Percentiles rank a stretch among this genome's conserved stretches.
Conservation (phyloP, 2,113 vertebrate species). For the Malurus cyaneus region DNA sequence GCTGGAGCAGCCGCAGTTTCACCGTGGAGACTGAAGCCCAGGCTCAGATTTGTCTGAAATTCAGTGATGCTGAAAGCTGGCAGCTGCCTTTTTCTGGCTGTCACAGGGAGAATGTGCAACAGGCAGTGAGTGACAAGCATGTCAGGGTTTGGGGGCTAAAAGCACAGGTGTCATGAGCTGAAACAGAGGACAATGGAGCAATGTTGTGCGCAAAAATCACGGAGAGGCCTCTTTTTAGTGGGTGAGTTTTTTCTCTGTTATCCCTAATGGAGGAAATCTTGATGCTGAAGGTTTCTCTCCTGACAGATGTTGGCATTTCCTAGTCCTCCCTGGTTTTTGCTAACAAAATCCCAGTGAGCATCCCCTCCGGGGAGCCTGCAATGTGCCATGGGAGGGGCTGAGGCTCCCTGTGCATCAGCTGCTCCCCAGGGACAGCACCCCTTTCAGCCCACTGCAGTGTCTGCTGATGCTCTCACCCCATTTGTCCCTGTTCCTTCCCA, state of each 20-base stretch:
- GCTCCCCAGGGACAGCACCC: background rate
- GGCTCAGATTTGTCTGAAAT: background rate
- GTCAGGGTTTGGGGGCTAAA: background rate
- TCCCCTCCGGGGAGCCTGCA: background rate
- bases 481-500: background rate
- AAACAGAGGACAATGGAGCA: background rate
- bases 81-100: background rate
- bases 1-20: background rate
- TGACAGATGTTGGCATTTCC: background rate
- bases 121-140: background rate
- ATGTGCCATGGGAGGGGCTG: fast-evolving
- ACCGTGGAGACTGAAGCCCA: background rate
- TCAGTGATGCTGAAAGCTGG: background rate
- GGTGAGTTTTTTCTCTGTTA: background rate
- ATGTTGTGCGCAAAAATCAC: background rate
- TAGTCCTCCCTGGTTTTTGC: background rate
- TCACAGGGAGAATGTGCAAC: background rate
- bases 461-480: background rate
- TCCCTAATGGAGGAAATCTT: background rate
- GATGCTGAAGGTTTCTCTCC: background rate
- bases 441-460: background rate
- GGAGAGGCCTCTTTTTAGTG: background rate
- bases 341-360: fast-evolving
- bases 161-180: background rate
- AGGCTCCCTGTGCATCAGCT: background rate